Evolutionary conservation across 2,888 invertebrate genomes (phyloP), one percentile per base, ranked within the genome.

Genomic region (Acrocyrtus sp.): DNA sequence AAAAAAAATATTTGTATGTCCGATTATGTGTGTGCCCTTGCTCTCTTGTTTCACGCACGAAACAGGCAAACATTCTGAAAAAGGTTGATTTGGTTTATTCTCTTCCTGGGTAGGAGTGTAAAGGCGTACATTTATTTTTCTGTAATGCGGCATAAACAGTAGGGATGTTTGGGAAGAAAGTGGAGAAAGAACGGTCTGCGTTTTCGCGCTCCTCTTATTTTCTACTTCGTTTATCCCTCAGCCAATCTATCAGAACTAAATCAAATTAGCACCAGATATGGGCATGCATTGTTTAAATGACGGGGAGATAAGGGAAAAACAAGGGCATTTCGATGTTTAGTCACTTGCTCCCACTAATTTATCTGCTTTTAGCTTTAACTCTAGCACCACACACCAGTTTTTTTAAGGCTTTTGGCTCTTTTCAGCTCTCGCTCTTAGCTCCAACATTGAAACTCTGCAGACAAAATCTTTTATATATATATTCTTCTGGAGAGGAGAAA

Each of bases 181-280:
- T n/a, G n/a, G 41, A 29, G 34, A 39, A 34, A 58, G 69, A 54
- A 54, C 48, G 61, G 60, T 58, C 51, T n/a, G n/a, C n/a, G n/a
- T n/a, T n/a, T n/a, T n/a, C n/a, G n/a, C n/a, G n/a, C n/a, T n/a
- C n/a, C n/a, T n/a, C n/a, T n/a, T n/a, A n/a, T n/a, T n/a, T n/a
- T n/a, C n/a, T n/a, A n/a, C n/a, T n/a, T n/a, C n/a, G n/a, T 68
- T 61, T 61, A 61, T 56, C 56, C 69, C 61, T 61, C 21, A 48
- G 61, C 69, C 54, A 69, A 69, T 69, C 61, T 69, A 69, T 69
- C 69, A 69, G 69, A 60, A 69, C 54, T 61, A 69, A 69, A 69
- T 69, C 69, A 69, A 69, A 69, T 69, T 69, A 69, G 61, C 61
- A 69, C 69, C 56, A 69, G 69, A 69, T 69, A 69, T 69, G 61